These are phyloP conservation scores for Heteromormyrus szaboi DNA, from an alignment of 2,797 vertebrate species.

Conservation along the genomic window DNA sequence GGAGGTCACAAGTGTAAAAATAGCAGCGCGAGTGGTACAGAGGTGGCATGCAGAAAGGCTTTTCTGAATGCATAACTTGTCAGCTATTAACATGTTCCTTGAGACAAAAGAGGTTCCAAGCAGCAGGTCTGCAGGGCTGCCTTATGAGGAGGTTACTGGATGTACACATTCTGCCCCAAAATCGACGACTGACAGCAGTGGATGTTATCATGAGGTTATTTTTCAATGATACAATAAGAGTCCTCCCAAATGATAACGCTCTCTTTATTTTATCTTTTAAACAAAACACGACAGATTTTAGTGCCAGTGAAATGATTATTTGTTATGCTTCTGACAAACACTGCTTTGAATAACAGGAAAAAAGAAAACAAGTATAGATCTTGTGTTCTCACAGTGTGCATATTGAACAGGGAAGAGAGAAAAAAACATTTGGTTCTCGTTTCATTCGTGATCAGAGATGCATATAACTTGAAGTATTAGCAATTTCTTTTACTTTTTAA, in stretches of 20 bases:
- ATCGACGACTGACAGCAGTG: background rate
- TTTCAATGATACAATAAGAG: background rate
- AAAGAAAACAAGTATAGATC: background rate
- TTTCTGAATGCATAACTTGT: background rate
- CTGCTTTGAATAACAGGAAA: background rate
- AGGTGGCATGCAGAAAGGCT: background rate
- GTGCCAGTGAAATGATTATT: background rate
- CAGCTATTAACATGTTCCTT: background rate
- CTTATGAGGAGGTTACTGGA: background rate
- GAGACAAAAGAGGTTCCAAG: background rate
- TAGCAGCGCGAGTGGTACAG: background rate
- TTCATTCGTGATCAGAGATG: background rate
- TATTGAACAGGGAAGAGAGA: background rate
- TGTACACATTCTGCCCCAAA: background rate
- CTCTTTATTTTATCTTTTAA: background rate
- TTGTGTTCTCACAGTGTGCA: background rate
- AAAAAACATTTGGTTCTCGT: background rate
- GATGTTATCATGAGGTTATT: background rate
- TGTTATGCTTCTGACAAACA: background rate
- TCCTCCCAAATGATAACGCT: background rate
- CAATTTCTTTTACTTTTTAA: background rate
- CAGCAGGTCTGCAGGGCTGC: background rate
- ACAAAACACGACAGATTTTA: background rate
- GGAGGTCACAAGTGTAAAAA: background rate
- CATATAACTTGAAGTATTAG: background rate